Base-by-base conservation (phyloP, 2,888 invertebrate genomes). In the Hirtodrosophila trivittata region DNA sequence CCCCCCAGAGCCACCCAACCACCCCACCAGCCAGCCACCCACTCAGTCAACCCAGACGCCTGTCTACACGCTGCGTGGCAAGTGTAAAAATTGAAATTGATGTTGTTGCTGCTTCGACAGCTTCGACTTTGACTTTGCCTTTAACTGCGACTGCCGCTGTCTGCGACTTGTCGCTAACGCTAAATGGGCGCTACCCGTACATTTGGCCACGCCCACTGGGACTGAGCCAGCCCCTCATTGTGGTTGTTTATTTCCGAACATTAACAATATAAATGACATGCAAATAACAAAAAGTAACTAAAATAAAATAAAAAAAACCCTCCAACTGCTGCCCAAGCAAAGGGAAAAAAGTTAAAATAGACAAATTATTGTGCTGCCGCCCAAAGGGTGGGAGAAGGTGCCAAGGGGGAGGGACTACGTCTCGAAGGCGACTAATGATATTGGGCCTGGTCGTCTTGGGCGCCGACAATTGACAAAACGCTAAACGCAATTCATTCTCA, bases 81-180 rank as follows among this genome's bases (percentile, higher is more conserved):
- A 75, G 60, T 72, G 75, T 77, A 75, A 68, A 81, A 85, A 88
- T 87, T 85, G 76, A 88, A 85, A 87, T 87, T 88, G 82, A 88
- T 83, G 74, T 75, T 81, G 75, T 47, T 71, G 72, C 68, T 67
- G 52, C 26, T 38, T 50, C 43, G 59, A 21, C 28, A 28, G 28
- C 28, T 7, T 81, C 77, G 74, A 80, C 75, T 66, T 65, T 71
- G 64, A 51, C 28, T 28, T 4, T 28, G 28, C 28, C 28, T 3
- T 2, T 21, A 66, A 63, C 63, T 68, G 43, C 37, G 47, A 38
- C 7, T 33, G 38, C 3, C 26, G 42, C 39, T 37, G 51, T 21
- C n/a, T 51, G 39, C 32, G 73, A 76, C 74, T 68, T 74, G 66
- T 64, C 58, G 67, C 55, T 41, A 55, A 65, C 43, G 68, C 63